phyloP scores from a whole-genome alignment of 92 coral and sea anemone genomes.

The Siderastrea radians region DNA sequence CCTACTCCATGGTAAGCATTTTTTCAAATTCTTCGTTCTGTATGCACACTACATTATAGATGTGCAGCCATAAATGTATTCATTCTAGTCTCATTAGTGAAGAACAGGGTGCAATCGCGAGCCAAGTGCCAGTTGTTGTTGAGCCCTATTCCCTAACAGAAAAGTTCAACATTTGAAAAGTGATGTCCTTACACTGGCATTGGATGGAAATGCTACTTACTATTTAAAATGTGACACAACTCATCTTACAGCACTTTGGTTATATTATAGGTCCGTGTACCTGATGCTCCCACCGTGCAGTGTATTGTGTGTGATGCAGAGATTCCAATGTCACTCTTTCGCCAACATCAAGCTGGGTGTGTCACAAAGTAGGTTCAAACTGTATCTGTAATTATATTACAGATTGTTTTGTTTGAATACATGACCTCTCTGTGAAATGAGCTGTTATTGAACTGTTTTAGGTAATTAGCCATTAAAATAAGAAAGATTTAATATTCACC shows the following conservation, averaged over 20 bases:
- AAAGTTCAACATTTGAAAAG: neutral
- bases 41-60: neutral
- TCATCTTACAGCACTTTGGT: slow-evolving; percentile 33
- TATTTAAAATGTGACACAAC: neutral
- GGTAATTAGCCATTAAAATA: too few relatives aligned
- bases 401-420: too few relatives aligned
- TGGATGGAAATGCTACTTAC: neutral
- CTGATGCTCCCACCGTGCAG: slow-evolving; percentile 30
- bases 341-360: slow-evolving; percentile 31
- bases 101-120: neutral
- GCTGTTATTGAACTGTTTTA: too few relatives aligned
- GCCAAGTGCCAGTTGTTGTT: neutral
- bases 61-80: neutral
- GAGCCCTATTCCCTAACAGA: slow-evolving; percentile 12
- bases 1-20: too few relatives aligned
- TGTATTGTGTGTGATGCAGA: slow-evolving; percentile 24
- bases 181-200: neutral
- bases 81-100: neutral
- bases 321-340: slow-evolving; percentile 30
- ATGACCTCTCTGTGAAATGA: too few relatives aligned
- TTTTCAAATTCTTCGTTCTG: neutral
- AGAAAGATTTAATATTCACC: too few relatives aligned
- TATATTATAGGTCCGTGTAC: slow-evolving; percentile 26
- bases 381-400: neutral
- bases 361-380: slow-evolving; percentile 24